Conservation (phyloP, 2,113 vertebrate species). For the Actenoides hombroni region DNA sequence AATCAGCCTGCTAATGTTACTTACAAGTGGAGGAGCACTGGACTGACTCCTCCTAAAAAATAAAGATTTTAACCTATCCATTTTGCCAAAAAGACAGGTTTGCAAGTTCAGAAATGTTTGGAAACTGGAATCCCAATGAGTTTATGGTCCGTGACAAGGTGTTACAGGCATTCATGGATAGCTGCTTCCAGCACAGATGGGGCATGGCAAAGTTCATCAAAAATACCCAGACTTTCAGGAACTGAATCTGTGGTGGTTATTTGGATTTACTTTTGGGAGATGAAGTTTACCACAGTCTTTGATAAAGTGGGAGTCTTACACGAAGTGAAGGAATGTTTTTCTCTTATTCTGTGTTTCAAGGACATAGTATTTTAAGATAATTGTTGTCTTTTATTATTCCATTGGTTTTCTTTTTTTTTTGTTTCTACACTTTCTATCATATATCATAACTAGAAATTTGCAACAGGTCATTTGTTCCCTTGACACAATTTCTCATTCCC, state of each 20-base stretch:
- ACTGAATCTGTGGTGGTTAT: background rate
- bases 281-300: background rate
- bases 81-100: background rate
- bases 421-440: background rate
- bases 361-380: background rate
- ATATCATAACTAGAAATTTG: background rate
- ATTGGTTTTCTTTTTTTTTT: background rate
- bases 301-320: background rate
- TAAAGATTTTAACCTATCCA: background rate
- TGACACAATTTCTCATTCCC: conserved; percentile 8
- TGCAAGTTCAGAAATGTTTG: background rate
- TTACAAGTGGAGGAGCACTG: background rate
- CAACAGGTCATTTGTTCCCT: background rate
- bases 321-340: background rate
- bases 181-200: background rate
- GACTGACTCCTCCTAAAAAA: background rate
- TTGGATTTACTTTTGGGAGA: background rate
- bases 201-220: background rate
- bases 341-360: background rate
- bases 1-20: background rate
- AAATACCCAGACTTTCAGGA: background rate
- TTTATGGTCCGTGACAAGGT: background rate
- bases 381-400: background rate
- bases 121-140: background rate
- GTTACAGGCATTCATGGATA: background rate